Base-by-base conservation (phyloP, 2,797 vertebrate genomes). In the Decapterus maruadsi region DNA sequence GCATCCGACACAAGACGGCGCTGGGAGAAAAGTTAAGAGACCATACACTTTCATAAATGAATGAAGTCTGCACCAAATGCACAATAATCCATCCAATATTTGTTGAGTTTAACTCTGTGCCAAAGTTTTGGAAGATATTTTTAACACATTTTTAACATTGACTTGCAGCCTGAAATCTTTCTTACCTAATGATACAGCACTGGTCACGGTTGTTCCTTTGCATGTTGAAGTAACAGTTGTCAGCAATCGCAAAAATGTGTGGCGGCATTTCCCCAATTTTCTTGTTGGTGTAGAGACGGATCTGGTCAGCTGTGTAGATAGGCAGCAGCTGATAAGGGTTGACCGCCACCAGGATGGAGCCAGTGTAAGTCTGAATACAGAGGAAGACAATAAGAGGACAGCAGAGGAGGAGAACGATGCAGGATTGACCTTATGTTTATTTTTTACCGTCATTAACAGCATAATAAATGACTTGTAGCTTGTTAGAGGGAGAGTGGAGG, bases 211-310 rank as follows among this genome's bases (percentile, higher is more conserved):
- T 97, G 90, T 98, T 99, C 65, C 98, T 95, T 68, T 98, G 97
- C 98, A 99, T 99, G 93, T 98, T 99, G 93, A 98, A 99, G 93
- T 99, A 99, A 87, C 98, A 99, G 89, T 99, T 99, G 93, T 99
- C 98, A 0, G 98, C 98, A 0, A 99, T 99, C 65, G 98, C 97
- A 0, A 99, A 99, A 92, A 99, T 99, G 90, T 99, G 98, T 0
- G 98, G 98, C 0, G 98, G 97, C 97, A 99, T 96, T 89, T 99
- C 98, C 0, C 98, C 98, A 0, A 99, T 99, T 95, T 99, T 99
- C 90, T 97, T 99, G 91, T 99, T 99, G 92, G 97, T 99, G 85
- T 99, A 99, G 72, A 98, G 96, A 57, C 97, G 97, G 86, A 99
- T 99, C 93, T 99, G 98, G 78, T 99, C 97, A 0, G 98, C 94